These are phyloP conservation scores for Potamarius usumacintae DNA, from an alignment of 2,113 vertebrate genomes.

Conservation along the genomic window DNA sequence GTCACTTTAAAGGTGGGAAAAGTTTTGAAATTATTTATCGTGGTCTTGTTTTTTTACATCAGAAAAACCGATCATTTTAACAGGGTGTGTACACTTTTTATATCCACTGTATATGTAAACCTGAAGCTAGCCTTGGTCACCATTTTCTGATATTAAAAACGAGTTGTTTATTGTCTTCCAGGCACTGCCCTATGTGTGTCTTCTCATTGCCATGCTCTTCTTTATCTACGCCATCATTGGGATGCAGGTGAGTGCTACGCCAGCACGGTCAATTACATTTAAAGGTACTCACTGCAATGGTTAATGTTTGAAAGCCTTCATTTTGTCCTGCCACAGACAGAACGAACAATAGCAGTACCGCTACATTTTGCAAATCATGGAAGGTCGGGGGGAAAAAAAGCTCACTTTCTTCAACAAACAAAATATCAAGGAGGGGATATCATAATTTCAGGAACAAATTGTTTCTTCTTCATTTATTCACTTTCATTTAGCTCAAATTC, in stretches of 20 bases:
- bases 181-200: conserved; percentile 95
- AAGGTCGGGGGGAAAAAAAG: neutral
- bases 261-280: neutral
- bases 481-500: neutral
- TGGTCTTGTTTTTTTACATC: too few relatives aligned
- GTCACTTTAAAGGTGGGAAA: too few relatives aligned
- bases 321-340: neutral
- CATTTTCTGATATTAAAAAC: neutral
- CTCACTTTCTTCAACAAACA: neutral
- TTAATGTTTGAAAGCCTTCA: neutral
- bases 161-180: conserved; percentile 58
- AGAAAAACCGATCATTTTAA: too few relatives aligned
- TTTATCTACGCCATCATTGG: conserved; percentile 99
- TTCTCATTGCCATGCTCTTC: conserved; percentile 97
- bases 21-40: too few relatives aligned
- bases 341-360: neutral
- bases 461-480: neutral
- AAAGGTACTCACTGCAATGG: neutral
- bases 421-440: neutral
- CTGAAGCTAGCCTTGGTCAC: neutral
- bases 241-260: conserved; percentile 85
- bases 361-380: neutral
- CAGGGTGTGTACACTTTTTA: too few relatives aligned
- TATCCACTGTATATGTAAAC: neutral
- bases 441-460: neutral